phyloP scores from a whole-genome alignment of 1,140 invertebrate genomes.

The Microplitis mediator region DNA sequence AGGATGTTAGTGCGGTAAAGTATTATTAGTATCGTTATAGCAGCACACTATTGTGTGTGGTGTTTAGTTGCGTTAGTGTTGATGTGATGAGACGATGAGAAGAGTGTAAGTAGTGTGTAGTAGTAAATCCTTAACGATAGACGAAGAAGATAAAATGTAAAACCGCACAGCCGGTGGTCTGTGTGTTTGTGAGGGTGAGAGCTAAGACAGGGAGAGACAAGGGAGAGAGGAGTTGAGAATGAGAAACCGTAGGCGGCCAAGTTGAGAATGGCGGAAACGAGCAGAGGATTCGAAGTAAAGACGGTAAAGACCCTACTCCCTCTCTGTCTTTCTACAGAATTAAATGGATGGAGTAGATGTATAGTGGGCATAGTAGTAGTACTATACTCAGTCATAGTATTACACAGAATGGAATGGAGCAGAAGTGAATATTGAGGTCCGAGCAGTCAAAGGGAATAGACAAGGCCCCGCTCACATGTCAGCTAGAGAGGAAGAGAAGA shows the following conservation, averaged over 20 bases:
- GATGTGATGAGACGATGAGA: background rate
- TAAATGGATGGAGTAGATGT: too few relatives aligned
- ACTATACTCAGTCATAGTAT: too few relatives aligned
- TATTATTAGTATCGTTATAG: background rate
- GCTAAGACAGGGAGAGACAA: background rate
- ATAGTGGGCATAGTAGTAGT: too few relatives aligned
- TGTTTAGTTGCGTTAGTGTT: too few relatives aligned
- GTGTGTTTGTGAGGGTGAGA: background rate
- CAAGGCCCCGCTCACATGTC: too few relatives aligned
- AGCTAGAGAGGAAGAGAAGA: background rate
- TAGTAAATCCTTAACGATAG: constrained; percentile 2
- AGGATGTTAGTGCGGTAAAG: background rate
- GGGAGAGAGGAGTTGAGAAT: background rate
- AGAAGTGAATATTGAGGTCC: too few relatives aligned
- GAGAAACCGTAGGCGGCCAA: background rate
- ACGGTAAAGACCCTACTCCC: background rate
- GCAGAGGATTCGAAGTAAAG: background rate
- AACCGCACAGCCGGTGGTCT: constrained; percentile 15
- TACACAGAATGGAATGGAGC: too few relatives aligned
- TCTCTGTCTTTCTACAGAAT: too few relatives aligned
- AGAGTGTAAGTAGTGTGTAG: background rate
- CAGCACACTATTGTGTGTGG: too few relatives aligned
- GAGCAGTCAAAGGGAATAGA: too few relatives aligned
- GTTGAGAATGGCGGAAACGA: constrained; percentile 7
- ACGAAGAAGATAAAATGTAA: constrained; percentile 7